phyloP scores from a whole-genome alignment of 2,888 invertebrate genomes.

The Drosophila birchii region DNA sequence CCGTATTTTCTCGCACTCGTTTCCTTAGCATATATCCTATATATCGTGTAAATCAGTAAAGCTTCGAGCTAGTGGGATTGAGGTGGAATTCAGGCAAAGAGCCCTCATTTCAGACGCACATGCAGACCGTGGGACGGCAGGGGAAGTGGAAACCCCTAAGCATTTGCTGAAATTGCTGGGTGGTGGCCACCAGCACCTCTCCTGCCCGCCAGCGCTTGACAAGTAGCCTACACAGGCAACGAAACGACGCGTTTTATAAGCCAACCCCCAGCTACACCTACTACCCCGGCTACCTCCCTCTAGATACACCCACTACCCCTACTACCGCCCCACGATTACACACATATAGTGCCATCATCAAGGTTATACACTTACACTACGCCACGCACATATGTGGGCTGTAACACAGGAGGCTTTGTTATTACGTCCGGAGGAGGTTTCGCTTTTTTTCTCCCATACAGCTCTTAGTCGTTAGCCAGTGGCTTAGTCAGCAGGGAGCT shows the following conservation, averaged over 20 bases:
- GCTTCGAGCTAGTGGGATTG: slow-evolving; percentile 38
- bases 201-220: slow-evolving; percentile 14
- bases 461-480: slow-evolving; percentile 51
- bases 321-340: not conserved
- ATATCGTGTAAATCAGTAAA: slow-evolving; percentile 51
- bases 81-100: slow-evolving; percentile 26
- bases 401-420: slow-evolving; percentile 50
- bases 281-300: slow-evolving; percentile 2
- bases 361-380: slow-evolving; percentile 46
- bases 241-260: slow-evolving; percentile 62
- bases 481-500: slow-evolving; percentile 59
- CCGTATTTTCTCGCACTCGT: slow-evolving; percentile 3
- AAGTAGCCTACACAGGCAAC: slow-evolving; percentile 57
- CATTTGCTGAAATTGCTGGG: slow-evolving; percentile 55
- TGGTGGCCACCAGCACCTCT: slow-evolving; percentile 1
- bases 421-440: slow-evolving; percentile 68
- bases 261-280: slow-evolving; percentile 35
- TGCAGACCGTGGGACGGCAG: not conserved
- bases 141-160: slow-evolving; percentile 39
- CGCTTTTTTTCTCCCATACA: slow-evolving; percentile 14
- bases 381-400: slow-evolving; percentile 39
- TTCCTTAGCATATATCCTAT: slow-evolving; percentile 34
- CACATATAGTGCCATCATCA: slow-evolving; percentile 44
- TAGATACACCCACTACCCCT: no score
- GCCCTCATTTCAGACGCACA: slow-evolving; percentile 43